These are phyloP conservation scores for Deilephila elpenor DNA, from an alignment of 2,888 invertebrate genomes.

Conservation along the genomic window DNA sequence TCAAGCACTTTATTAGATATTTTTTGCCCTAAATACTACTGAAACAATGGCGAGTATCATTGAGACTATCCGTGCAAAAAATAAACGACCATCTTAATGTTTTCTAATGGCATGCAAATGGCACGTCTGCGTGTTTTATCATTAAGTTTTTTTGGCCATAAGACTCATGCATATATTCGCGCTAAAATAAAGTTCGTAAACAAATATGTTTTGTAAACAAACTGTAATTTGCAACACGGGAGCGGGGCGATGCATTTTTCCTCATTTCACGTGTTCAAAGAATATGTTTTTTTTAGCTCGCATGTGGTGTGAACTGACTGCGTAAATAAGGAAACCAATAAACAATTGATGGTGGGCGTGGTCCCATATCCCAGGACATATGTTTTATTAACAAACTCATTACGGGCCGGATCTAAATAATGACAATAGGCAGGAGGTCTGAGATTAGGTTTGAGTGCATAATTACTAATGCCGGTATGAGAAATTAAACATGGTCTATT, in stretches of 20 bases:
- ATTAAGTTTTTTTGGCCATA: conserved; percentile 17
- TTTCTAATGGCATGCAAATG: conserved; percentile 19
- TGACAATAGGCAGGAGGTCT: conserved; percentile 5
- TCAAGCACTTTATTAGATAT: conserved; percentile 46
- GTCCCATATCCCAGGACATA: neutral
- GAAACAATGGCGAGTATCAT: conserved; percentile 54
- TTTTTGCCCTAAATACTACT: conserved; percentile 46
- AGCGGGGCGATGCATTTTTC: neutral
- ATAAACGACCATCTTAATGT: conserved; percentile 34
- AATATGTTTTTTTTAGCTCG: conserved; percentile 4
- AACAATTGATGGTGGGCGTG: conserved; percentile 10
- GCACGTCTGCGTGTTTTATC: conserved; percentile 13
- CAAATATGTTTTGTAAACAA: conserved; percentile 22
- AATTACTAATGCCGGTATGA: neutral
- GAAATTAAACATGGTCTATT: neutral
- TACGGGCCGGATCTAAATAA: neutral
- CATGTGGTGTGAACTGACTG: neutral
- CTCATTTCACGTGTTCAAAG: conserved; percentile 19
- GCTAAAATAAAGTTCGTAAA: neutral
- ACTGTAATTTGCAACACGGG: neutral
- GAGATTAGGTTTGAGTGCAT: conserved; percentile 3
- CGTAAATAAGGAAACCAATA: conserved; percentile 17
- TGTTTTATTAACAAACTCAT: conserved; percentile 21
- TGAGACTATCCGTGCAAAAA: conserved; percentile 39
- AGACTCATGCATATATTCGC: neutral